Base-by-base conservation (phyloP, 2,888 invertebrate species). In the Heliconius hortense region DNA sequence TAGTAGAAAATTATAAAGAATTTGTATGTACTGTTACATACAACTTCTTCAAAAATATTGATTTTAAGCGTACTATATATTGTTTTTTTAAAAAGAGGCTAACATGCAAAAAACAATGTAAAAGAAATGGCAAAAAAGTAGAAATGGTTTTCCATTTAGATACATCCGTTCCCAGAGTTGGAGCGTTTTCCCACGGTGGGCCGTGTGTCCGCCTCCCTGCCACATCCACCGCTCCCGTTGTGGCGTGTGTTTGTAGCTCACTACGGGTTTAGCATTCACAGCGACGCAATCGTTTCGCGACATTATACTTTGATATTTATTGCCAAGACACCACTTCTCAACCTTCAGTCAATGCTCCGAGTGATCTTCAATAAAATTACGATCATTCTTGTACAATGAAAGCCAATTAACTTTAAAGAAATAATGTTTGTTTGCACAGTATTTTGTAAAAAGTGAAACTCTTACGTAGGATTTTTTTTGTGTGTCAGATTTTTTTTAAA, bases 301-400 rank as follows among this genome's bases (percentile, higher is more conserved):
- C 90, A 92, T 92, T 90, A 92, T 89, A 92, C 90, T 90, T 90
- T 89, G 88, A 91, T 91, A 92, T 90, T 91, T 91, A 91, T 91
- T 91, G 87, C 89, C 89, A 87, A 89, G 89, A 89, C 90, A 89
- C 88, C 87, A 86, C 87, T 85, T 86, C 86, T 85, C 84, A 87
- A 78, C 74, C 72, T 76, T 81, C 82, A 75, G 66, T 68, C 75
- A 62, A 70, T 76, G 80, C 79, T 81, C 79, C n/a, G 76, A 82
- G 81, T 78, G 79, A 79, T 68, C 48, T 69, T 62, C 18, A 69
- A 43, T 74, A 63, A 69, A 62, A 28, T 35, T 59, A 59, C n/a
- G 31, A 59, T 35, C 13, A 18, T 35, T 59, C 13, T 59, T 70
- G 11, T 56, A 59, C 8, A 59, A 69, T 24, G n/a, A 48, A 11